phyloP scores from a whole-genome alignment of 1,140 invertebrate genomes.

The Cyphomyrmex costatus region DNA sequence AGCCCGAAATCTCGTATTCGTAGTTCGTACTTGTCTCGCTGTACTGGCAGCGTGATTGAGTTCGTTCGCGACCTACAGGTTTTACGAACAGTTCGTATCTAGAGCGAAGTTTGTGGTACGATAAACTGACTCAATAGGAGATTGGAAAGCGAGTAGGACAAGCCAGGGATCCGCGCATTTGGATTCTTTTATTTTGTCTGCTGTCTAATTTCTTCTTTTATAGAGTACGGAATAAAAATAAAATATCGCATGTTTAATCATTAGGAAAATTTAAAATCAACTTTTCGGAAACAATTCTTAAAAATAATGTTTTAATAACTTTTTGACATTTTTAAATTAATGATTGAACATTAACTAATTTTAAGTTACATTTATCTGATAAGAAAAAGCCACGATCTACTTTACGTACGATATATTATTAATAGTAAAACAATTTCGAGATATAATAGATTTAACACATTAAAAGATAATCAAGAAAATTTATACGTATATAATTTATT shows the following conservation, averaged over 20 bases:
- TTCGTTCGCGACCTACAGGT: conserved; percentile 19
- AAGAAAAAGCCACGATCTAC: neutral
- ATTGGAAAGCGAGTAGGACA: conserved; percentile 38
- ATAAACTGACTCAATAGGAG: conserved; percentile 46
- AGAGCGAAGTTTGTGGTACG: conserved; percentile 41
- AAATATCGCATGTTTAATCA: neutral
- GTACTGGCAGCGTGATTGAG: neutral
- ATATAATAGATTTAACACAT: neutral
- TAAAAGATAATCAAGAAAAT: neutral
- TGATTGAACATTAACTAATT: neutral
- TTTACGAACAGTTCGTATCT: conserved; percentile 27
- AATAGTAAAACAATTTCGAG: neutral
- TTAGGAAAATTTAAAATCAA: neutral
- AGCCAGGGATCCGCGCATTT: neutral
- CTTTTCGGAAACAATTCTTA: neutral
- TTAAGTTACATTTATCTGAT: neutral
- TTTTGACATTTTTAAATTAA: neutral
- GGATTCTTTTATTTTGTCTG: conserved; percentile 1
- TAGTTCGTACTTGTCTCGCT: conserved; percentile 32
- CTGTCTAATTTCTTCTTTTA: conserved; percentile 1
- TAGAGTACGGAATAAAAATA: neutral
- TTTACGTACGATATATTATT: neutral
- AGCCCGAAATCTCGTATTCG: conserved; percentile 38
- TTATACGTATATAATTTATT: neutral
- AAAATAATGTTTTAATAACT: neutral